phyloP scores from a whole-genome alignment of 2,888 invertebrate genomes.

The Melanchra persicariae region DNA sequence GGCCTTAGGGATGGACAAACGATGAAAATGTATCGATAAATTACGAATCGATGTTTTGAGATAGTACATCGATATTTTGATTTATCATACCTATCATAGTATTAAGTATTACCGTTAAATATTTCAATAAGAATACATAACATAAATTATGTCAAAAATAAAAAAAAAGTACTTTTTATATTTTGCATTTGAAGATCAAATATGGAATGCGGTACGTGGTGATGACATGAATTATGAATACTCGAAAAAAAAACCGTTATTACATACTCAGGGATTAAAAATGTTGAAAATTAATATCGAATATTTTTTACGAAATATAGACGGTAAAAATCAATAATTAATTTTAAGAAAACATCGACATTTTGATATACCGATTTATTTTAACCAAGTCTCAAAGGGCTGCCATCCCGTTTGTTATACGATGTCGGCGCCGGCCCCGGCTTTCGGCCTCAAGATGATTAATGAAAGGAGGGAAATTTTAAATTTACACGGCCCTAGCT shows the following conservation, averaged over 20 bases:
- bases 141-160: too few species aligned
- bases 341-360: neutral
- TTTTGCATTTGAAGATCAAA: too few species aligned
- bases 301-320: neutral
- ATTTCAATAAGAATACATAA: too few species aligned
- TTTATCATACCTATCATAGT: too few species aligned
- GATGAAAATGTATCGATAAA: neutral
- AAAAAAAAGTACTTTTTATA: too few species aligned
- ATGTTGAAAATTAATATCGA: too few species aligned
- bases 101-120: too few species aligned
- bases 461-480: constrained; percentile 79
- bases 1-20: neutral
- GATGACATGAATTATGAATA: too few species aligned
- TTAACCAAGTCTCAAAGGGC: constrained; percentile 35
- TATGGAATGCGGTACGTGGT: too few species aligned
- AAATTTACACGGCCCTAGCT: constrained; percentile 72
- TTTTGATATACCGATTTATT: neutral
- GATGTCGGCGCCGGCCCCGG: constrained; percentile 77
- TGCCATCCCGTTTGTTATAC: constrained; percentile 80
- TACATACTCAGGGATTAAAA: too few species aligned
- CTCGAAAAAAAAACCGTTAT: too few species aligned
- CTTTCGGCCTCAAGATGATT: constrained; percentile 81
- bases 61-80: neutral
- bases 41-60: neutral
- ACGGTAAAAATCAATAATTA: neutral